These are phyloP conservation scores for Sylvia borin DNA, from an alignment of 2,797 vertebrate species.

Conservation along the genomic window DNA sequence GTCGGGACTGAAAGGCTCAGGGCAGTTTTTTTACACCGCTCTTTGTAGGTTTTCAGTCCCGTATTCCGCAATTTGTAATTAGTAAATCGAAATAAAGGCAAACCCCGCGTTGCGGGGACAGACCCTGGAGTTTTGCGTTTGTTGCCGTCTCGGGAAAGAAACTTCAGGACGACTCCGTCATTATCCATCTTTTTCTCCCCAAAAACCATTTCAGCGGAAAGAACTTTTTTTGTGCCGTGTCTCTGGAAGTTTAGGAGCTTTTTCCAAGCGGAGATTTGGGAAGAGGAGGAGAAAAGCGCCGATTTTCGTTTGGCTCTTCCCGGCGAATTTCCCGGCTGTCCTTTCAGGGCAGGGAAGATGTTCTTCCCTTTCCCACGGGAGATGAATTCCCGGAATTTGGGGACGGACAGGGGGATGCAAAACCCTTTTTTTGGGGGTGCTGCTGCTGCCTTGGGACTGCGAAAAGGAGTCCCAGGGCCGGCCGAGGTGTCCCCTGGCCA, in stretches of 20 bases:
- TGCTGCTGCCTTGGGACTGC: not conserved
- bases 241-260: not conserved
- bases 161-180: not conserved
- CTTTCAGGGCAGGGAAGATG: not conserved
- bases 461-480: not conserved
- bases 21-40: not conserved
- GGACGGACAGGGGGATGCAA: not conserved
- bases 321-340: not conserved
- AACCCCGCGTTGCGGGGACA: not conserved
- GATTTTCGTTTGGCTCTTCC: not conserved
- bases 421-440: not conserved
- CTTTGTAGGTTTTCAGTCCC: not conserved
- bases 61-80: not conserved
- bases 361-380: not conserved
- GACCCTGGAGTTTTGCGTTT: not conserved
- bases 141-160: not conserved
- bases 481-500: not conserved
- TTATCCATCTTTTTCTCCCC: not conserved
- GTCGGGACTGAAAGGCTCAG: not conserved
- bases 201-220: not conserved
- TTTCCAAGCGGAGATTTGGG: not conserved
- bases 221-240: not conserved
- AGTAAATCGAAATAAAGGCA: not conserved
- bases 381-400: not conserved
- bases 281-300: rapidly evolving